Evolutionary conservation across 2,888 invertebrate species (phyloP).

Genomic region (Aporophyla nigra): DNA sequence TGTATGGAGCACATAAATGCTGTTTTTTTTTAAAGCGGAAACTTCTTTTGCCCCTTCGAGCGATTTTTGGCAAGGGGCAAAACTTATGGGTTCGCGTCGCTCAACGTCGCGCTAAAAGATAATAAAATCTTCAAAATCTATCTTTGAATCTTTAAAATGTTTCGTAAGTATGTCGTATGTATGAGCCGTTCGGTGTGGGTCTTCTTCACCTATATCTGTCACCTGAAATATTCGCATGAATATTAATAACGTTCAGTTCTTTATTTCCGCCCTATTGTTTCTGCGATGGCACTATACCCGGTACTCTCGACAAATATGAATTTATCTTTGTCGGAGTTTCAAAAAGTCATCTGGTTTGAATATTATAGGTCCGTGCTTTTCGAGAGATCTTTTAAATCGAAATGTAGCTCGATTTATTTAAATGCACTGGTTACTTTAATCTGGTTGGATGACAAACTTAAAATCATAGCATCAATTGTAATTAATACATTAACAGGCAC

Average conservation of each 20-base stretch:
- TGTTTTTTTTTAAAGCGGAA: too few species aligned
- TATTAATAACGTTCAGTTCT: constrained; percentile 58
- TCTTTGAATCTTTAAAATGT: neutral
- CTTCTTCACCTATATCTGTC: constrained; percentile 6
- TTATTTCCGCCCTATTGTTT: constrained; percentile 54
- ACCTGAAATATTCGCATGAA: constrained; percentile 37
- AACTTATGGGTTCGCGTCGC: too few species aligned
- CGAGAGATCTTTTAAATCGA: neutral
- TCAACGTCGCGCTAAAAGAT: too few species aligned
- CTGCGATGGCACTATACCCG: constrained; percentile 19
- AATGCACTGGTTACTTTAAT: neutral
- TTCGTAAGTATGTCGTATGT: too few species aligned
- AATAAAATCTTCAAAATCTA: too few species aligned
- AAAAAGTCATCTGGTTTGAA: constrained; percentile 13
- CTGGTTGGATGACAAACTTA: neutral
- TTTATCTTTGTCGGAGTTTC: constrained; percentile 38
- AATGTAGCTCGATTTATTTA: constrained; percentile 17
- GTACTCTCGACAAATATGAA: constrained; percentile 23
- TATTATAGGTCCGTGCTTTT: constrained; percentile 38
- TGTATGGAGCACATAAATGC: too few species aligned
- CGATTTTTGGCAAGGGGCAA: too few species aligned
- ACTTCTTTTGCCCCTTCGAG: too few species aligned
- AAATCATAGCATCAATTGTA: too few species aligned
- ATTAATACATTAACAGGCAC: too few species aligned
- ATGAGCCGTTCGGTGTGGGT: neutral